Percentiles rank a stretch among this genome's conserved stretches.
Conservation (phyloP, 2,113 vertebrate genomes). For the Epinephelus lanceolatus region DNA sequence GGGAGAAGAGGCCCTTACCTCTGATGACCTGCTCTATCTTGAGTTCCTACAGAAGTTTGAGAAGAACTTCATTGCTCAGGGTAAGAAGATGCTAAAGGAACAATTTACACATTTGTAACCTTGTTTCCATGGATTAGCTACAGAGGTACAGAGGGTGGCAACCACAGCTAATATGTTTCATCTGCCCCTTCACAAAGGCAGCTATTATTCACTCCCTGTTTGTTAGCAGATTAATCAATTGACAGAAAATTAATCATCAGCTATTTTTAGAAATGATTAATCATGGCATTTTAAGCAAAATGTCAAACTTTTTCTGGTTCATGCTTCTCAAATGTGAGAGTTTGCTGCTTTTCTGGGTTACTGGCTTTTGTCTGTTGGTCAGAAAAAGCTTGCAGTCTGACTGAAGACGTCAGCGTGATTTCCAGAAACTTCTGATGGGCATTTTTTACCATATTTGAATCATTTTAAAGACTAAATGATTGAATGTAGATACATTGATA, state of each 20-base stretch:
- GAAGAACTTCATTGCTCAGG: constrained; percentile 89
- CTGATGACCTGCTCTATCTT: constrained; percentile 87
- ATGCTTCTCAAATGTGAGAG: not conserved
- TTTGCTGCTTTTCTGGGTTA: not conserved
- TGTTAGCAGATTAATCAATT: not conserved
- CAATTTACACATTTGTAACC: not conserved
- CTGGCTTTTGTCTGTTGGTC: not conserved
- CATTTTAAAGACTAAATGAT: not conserved
- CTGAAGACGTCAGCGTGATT: not conserved
- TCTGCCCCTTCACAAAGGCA: not conserved
- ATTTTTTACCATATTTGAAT: not conserved
- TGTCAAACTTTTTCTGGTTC: not conserved
- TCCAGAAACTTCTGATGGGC: not conserved
- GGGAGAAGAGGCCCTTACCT: constrained; percentile 87
- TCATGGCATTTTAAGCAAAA: not conserved
- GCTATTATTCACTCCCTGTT: not conserved
- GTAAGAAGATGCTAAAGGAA: constrained; percentile 61
- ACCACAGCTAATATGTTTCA: not conserved
- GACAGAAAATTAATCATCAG: not conserved
- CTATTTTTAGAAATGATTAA: not conserved
- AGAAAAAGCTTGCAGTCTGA: not conserved
- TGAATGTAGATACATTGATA: not conserved
- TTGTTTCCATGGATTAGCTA: not conserved
- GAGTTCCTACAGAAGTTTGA: constrained; percentile 90
- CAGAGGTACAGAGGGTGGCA: not conserved